Evolutionary conservation across 2,888 invertebrate species (phyloP), one percentile per base, ranked within the genome.

Genomic region (Ditylenchus weischeri): DNA sequence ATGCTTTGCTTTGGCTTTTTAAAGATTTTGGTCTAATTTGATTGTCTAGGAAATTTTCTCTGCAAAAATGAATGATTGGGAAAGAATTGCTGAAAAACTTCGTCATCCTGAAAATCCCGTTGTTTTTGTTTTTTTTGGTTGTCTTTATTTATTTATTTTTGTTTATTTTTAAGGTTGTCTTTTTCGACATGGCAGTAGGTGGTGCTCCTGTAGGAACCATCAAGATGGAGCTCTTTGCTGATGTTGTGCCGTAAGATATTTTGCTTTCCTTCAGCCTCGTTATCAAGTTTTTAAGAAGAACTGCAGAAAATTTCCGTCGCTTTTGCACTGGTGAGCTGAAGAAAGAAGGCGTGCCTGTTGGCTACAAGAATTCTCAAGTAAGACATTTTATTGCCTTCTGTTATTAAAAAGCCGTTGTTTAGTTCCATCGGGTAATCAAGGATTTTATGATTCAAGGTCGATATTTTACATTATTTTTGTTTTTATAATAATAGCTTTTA

Each of bases 381-480:
- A 98, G 99, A 84, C 87, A 75, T 4, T 69, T 11, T 38, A 38
- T 38, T 76, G 29, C 74, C 76, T 38, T 38, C 11, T 38, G 11
- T 38, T 6, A 11, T 38, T 38, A 6, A 38, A 21, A n/a, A 18
- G n/a, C 2, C 7, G 6, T 19, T 62, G 36, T 23, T 15, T 18
- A 19, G 61, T 19, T 65, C 98, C 50, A 99, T 84, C 87, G 75
- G 3, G 75, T 57, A 35, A 61, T 61, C 76, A 98, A 98, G 85
- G 98, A 99, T 85, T 99, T 99, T 83, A 99, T 99, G 98, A 94
- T 98, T 76, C 98, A 99, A 87, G 96, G 38, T 38, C 38, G n/a
- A n/a, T n/a, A 8, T 38, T 38, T 38, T 38, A 6, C 38, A 38
- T 38, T 11, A 38, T 38, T 8, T 38, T 38, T 38, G 38, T 38